phyloP scores from a whole-genome alignment of 2,113 vertebrate genomes.

The Leucoraja erinaceus region DNA sequence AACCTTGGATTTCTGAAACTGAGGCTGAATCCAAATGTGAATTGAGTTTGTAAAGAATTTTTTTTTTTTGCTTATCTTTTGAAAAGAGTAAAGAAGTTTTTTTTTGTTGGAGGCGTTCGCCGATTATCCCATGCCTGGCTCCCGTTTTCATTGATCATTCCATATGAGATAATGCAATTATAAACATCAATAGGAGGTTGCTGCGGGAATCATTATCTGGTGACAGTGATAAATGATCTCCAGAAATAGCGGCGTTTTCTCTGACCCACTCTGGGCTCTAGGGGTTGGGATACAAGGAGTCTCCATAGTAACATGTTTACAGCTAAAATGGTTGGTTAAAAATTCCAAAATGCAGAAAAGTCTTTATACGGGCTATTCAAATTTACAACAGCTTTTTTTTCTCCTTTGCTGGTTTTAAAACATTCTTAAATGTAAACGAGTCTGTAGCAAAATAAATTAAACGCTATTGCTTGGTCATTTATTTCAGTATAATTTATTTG shows the following conservation, averaged over 20 bases:
- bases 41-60: constrained; percentile 25
- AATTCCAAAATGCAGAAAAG: constrained; percentile 36
- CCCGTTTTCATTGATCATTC: constrained; percentile 97
- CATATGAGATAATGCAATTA: constrained; percentile 99
- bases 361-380: constrained; percentile 27
- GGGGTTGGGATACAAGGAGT: constrained; percentile 35
- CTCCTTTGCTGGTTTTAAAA: neutral
- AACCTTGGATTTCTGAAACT: neutral
- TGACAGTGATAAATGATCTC: constrained; percentile 99
- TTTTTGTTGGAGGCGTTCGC: constrained; percentile 59
- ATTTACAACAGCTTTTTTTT: neutral
- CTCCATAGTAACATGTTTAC: constrained; percentile 38
- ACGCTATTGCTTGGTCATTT: neutral
- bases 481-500: constrained; percentile 9
- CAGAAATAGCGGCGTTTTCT: constrained; percentile 89
- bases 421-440: neutral
- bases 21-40: neutral
- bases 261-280: constrained; percentile 58
- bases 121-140: constrained; percentile 36
- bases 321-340: constrained; percentile 36
- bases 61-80: constrained; percentile 28
- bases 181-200: constrained; percentile 99
- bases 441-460: neutral
- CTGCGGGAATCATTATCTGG: constrained; percentile 99
- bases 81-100: constrained; percentile 87